Percentiles rank a stretch among this genome's conserved stretches.
phyloP scores from a whole-genome alignment of 2,888 invertebrate genomes.

The Vesta saturnalis region DNA sequence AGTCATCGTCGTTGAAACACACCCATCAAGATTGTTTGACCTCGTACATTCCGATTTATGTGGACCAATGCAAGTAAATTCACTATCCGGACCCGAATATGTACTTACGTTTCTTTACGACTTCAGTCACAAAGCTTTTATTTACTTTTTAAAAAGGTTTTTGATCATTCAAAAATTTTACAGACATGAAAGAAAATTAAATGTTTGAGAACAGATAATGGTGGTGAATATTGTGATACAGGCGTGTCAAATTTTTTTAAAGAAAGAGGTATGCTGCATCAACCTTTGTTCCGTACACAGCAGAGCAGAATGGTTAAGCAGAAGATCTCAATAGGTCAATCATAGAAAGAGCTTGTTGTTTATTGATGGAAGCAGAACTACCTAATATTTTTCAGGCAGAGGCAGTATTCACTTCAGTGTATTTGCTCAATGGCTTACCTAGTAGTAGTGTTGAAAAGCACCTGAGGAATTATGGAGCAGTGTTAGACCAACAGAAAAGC shows the following conservation, averaged over 20 bases:
- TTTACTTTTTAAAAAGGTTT: not conserved
- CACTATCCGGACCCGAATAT: not conserved
- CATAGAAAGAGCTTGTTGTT: not conserved
- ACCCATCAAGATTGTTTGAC: not conserved
- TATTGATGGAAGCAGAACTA: not conserved
- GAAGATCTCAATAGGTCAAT: not conserved
- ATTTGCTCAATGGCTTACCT: not conserved
- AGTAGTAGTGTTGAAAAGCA: not conserved
- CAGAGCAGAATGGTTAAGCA: not conserved
- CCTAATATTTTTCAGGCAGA: not conserved
- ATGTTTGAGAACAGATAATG: not conserved
- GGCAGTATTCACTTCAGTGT: not conserved
- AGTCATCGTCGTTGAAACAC: not conserved
- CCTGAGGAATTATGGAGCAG: not conserved
- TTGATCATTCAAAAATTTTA: too few relatives aligned
- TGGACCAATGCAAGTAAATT: not conserved
- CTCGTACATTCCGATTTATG: too few relatives aligned
- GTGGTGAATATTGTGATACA: not conserved
- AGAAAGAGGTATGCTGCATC: not conserved
- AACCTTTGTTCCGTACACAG: not conserved
- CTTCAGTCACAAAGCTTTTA: too few relatives aligned
- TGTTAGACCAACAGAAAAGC: not conserved
- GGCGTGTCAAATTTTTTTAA: not conserved
- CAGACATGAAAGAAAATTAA: not conserved
- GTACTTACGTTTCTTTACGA: not conserved